phyloP scores from a whole-genome alignment of 2,888 invertebrate genomes.

The Drosophila longiperda region DNA sequence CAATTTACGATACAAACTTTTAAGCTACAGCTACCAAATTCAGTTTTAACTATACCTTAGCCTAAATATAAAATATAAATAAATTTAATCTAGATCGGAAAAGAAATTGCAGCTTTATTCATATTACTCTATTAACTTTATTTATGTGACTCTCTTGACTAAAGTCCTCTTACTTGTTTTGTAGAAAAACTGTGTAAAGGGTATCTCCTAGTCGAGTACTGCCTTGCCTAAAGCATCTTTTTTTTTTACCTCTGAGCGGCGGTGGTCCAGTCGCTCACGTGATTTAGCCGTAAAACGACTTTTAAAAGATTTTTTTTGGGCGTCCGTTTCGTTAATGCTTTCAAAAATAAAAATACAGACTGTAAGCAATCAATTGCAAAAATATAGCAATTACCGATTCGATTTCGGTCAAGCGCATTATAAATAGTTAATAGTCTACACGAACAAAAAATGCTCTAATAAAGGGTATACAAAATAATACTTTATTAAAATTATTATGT shows the following conservation, averaged over 20 bases:
- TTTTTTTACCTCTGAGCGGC: constrained; percentile 11
- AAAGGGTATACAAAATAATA: neutral
- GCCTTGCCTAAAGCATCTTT: neutral
- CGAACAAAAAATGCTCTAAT: constrained; percentile 17
- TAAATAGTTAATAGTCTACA: constrained; percentile 25
- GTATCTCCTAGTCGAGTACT: neutral
- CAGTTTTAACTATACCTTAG: too few species aligned
- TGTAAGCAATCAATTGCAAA: constrained; percentile 57
- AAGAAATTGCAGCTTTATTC: too few species aligned
- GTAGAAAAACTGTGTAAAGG: neutral
- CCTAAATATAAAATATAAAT: too few species aligned
- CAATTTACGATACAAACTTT: neutral
- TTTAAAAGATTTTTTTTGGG: constrained; percentile 50
- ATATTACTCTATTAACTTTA: too few species aligned
- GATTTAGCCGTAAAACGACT: constrained; percentile 68
- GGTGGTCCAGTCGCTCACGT: constrained; percentile 51
- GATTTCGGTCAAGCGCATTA: constrained; percentile 38
- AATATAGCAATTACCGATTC: constrained; percentile 59
- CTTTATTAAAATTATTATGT: neutral
- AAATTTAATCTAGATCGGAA: too few species aligned
- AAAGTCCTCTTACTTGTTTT: neutral
- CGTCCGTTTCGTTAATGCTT: constrained; percentile 41
- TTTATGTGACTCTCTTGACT: neutral
- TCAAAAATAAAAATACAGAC: constrained; percentile 38
- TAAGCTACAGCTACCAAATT: too few species aligned